These are phyloP conservation scores for Lanistes nyassanus DNA, from an alignment of 1,140 invertebrate species.

Conservation along the genomic window DNA sequence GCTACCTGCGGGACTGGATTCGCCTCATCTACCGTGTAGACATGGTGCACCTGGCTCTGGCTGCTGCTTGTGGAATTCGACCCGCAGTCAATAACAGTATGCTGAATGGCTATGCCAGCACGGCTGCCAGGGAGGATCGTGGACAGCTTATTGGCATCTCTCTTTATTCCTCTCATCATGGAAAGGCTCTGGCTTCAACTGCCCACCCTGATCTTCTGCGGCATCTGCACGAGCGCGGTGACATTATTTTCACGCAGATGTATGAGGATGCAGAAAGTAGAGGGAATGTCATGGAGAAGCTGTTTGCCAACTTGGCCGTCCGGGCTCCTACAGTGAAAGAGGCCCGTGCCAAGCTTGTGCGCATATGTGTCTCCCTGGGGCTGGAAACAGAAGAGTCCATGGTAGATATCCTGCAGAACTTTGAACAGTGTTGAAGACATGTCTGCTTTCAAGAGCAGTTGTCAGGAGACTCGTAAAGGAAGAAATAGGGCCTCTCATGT, in stretches of 20 bases:
- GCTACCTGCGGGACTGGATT: conserved; percentile 50
- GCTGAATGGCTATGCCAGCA: too few species aligned
- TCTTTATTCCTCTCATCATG: background rate
- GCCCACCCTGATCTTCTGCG: background rate
- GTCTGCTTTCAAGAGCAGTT: too few species aligned
- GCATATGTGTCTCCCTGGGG: background rate
- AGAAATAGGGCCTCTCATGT: too few species aligned
- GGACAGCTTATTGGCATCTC: background rate
- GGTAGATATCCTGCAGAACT: background rate
- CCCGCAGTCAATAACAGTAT: conserved; percentile 21
- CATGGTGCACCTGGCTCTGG: conserved; percentile 36
- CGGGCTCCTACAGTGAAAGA: background rate
- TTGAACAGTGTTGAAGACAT: background rate
- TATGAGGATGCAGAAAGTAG: background rate
- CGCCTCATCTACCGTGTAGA: conserved; percentile 39
- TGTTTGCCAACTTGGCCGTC: background rate
- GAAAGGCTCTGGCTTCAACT: background rate
- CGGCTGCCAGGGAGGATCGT: too few species aligned
- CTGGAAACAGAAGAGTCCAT: conserved; percentile 2
- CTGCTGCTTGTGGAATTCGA: conserved; percentile 39
- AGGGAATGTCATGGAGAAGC: background rate
- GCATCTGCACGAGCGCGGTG: background rate
- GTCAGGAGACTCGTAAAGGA: too few species aligned
- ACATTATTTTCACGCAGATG: background rate
- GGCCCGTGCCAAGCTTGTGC: background rate